Conservation (phyloP, 2,113 vertebrate genomes). For the Enhydra lutris region DNA sequence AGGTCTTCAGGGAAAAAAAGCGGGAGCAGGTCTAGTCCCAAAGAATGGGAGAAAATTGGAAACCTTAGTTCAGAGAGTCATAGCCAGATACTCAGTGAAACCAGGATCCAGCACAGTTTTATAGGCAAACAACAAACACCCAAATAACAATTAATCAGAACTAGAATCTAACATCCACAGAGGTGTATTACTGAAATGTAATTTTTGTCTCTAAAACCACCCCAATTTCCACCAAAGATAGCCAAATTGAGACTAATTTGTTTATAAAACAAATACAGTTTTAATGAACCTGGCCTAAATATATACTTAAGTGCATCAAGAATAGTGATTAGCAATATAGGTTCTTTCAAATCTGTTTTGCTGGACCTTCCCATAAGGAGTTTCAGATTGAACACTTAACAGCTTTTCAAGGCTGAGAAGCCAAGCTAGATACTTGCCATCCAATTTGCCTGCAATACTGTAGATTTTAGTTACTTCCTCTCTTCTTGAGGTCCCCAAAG, state of each 20-base stretch:
- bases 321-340: background rate
- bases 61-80: background rate
- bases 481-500: background rate
- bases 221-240: background rate
- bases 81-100: background rate
- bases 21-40: background rate
- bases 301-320: background rate
- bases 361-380: background rate
- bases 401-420: background rate
- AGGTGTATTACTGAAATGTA: background rate
- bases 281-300: background rate
- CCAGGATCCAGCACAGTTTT: background rate
- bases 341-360: background rate
- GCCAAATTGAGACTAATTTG: background rate
- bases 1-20: background rate
- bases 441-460: background rate
- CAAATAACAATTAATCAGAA: background rate
- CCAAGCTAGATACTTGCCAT: background rate
- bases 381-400: background rate
- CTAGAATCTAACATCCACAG: background rate
- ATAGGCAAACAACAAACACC: background rate
- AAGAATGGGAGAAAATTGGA: background rate
- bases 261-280: background rate
- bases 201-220: background rate
- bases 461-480: background rate